A percentile compares a stretch with the other conserved stretches of the same genome.
Conservation (phyloP, 2,797 vertebrate species). For the Carapus acus region DNA sequence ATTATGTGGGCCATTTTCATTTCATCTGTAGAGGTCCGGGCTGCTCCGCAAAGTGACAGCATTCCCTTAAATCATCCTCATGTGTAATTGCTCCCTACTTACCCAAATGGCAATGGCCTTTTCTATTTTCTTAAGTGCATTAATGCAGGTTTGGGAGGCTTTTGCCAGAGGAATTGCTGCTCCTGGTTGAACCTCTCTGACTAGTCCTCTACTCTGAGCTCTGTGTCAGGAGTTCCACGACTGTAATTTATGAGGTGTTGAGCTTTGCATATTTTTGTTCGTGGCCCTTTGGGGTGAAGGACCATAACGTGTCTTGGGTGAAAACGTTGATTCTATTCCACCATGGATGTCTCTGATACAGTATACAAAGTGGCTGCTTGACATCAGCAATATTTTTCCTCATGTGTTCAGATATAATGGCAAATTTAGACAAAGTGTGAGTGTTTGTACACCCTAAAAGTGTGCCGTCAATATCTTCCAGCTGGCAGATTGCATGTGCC, state of each 20-base stretch:
- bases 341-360: too few species aligned
- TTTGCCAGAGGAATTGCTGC: constrained; percentile 35
- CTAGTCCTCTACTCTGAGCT: constrained; percentile 39
- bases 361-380: constrained; percentile 5
- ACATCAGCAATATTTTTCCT: constrained; percentile 43
- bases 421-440: constrained; percentile 26
- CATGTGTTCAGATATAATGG: constrained; percentile 32
- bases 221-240: constrained; percentile 42
- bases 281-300: not conserved
- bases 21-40: constrained; percentile 64
- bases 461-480: constrained; percentile 25
- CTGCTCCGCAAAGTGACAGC: constrained; percentile 64
- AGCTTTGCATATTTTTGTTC: constrained; percentile 35
- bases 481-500: constrained; percentile 56
- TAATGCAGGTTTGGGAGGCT: constrained; percentile 54
- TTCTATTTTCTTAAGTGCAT: constrained; percentile 76
- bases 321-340: too few species aligned
- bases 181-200: constrained; percentile 50
- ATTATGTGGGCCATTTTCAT: constrained; percentile 75
- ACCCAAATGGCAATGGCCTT: constrained; percentile 69
- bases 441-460: constrained; percentile 13
- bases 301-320: too few species aligned
- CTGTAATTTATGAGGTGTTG: constrained; percentile 35
- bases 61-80: constrained; percentile 71
- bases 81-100: constrained; percentile 74